Conservation (phyloP, 2,797 vertebrate species). For the Sebastes diaconus region DNA sequence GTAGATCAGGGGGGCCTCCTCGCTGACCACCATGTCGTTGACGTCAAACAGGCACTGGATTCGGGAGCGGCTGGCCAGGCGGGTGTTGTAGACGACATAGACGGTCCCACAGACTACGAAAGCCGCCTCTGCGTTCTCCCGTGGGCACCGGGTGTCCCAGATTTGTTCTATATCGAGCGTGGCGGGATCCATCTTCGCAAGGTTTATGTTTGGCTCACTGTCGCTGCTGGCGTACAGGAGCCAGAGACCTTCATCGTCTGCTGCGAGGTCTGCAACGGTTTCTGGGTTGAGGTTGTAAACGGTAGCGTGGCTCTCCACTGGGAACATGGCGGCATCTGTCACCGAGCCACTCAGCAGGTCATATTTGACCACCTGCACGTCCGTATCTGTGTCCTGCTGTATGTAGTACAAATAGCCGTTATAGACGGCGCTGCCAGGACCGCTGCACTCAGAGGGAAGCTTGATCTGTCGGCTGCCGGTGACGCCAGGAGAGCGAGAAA, state of each 20-base stretch:
- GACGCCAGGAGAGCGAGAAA: constrained; percentile 84
- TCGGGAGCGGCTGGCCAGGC: constrained; percentile 89
- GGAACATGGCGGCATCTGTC: constrained; percentile 90
- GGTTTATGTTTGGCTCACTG: constrained; percentile 87
- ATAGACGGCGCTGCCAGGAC: constrained; percentile 89
- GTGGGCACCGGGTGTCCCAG: constrained; percentile 95
- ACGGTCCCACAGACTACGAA: constrained; percentile 93
- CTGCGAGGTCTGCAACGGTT: constrained; percentile 89
- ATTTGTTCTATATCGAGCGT: constrained; percentile 94
- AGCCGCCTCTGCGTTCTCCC: constrained; percentile 91
- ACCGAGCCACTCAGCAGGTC: constrained; percentile 86
- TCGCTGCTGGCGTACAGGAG: constrained; percentile 89
- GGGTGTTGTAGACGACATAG: constrained; percentile 96
- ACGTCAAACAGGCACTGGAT: constrained; percentile 96
- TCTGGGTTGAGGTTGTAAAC: constrained; percentile 87
- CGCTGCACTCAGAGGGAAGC: constrained; percentile 89
- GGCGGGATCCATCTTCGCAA: constrained; percentile 92
- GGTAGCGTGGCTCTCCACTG: constrained; percentile 80
- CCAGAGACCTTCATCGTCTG: constrained; percentile 94
- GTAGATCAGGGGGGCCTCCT: constrained; percentile 90
- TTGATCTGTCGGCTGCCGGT: constrained; percentile 81
- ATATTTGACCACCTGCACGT: constrained; percentile 92
- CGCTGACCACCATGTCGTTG: constrained; percentile 86
- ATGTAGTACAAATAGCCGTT: constrained; percentile 90
- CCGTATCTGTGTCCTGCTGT: constrained; percentile 81